Evolutionary conservation across 1,140 invertebrate species (phyloP), one percentile per base, ranked within the genome.

Genomic region (Drosophila guanche): DNA sequence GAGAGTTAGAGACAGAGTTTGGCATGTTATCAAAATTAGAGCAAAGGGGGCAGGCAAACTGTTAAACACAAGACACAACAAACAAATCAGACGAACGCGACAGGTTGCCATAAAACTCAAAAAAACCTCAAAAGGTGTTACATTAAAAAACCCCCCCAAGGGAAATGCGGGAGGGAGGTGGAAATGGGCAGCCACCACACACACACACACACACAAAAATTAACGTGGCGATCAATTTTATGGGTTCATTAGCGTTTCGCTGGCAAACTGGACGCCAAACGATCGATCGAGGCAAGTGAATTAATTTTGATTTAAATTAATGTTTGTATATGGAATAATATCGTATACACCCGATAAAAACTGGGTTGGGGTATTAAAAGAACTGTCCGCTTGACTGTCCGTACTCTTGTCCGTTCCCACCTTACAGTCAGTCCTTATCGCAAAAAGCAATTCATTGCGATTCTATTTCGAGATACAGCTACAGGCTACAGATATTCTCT

Each of bases 141-240:
- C 50, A 86, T 53, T 67, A 74, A 70, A 86, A 74, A 54, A n/a
- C 61, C 47, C 25, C 23, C 27, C n/a, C 43, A n/a, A 2, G 5
- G 16, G 43, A 10, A 37, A 22, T 23, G 48, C 50, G 14, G 12
- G 12, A 14, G 14, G 12, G 12, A 14, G 41, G 51, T n/a, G 48
- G 20, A 23, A 52, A 42, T 37, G 43, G 25, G 48, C 27, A 16
- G 68, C 60, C 37, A 43, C 45, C 51, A 65, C 12, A 12, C 25
- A 29, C 51, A 65, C 51, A 65, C 12, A 12, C 25, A 29, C 51
- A 65, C 12, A 12, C 22, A 25, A 58, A 80, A 86, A 86, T 86
- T 86, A 86, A 76, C 83, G 78, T 75, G 70, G 83, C 83, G 83
- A 86, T 86, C 83, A 86, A 86, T 86, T 86, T 86, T 86, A 86